Evolutionary conservation across 2,113 vertebrate species (phyloP), one percentile per base, ranked within the genome.

Genomic region (Verasper variegatus): DNA sequence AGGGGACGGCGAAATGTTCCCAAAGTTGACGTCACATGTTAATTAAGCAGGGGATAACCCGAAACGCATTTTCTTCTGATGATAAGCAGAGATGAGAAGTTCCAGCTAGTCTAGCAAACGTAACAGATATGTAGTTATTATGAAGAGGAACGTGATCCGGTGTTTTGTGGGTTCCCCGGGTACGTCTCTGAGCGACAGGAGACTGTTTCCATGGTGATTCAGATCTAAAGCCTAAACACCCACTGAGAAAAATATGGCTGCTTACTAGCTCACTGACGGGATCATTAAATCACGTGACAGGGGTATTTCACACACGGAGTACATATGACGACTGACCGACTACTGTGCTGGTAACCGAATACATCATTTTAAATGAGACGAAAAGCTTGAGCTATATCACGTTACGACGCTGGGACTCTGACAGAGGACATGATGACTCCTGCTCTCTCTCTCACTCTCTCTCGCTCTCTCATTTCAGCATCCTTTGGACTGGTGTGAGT

Each of bases 181-280:
- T 37, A 63, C 1, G 12, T 14, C n/a, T 23, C 4, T 45, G 61
- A 70, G 35, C 0, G 3, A 69, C 31, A 71, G 61, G 8, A 71
- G 73, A 55, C 35, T 0, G 71, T 79, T 81, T 51, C 65, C 42
- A 73, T 78, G 45, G 74, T 60, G 45, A 83, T 71, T 66, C 56
- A 59, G 58, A 79, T 76, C 0, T 3, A 42, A 31, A 31, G 31
- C 31, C 31, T 31, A 31, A 31, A 31, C 31, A 31, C 31, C 31
- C 31, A 7, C 31, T 31, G 31, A 26, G n/a, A 78, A 1, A 68
- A 60, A 65, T 11, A 59, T 2, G 5, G 5, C 58, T 26, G 40
- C 47, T 60, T n/a, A 31, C 31, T 6, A 68, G 17, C 35, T 15
- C 20, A 40, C 57, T 31, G 27, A 54, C 59, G 62, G 37, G 23